These are phyloP conservation scores for Rattus rattus DNA, from an alignment of 2,113 vertebrate species.

Conservation along the genomic window DNA sequence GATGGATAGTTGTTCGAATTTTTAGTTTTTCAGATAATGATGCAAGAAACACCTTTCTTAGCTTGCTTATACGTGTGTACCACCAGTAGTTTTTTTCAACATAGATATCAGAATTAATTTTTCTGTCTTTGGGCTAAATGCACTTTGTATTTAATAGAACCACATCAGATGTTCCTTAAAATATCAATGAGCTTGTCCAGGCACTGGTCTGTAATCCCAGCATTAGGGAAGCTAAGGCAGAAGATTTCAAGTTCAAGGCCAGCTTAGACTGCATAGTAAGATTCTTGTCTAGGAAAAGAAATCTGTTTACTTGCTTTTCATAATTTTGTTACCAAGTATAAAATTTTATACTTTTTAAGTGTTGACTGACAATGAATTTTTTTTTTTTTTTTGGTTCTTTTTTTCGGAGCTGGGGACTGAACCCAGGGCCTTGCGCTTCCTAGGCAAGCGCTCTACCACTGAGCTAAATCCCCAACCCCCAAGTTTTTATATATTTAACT, in stretches of 20 bases:
- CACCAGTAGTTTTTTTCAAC: conserved; percentile 25
- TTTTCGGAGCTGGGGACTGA: no score
- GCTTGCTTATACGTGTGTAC: background rate
- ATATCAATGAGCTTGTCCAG: background rate
- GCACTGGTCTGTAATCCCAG: background rate
- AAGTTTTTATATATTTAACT: no score
- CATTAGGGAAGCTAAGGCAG: background rate
- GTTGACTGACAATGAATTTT: conserved; percentile 1
- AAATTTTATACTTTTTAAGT: background rate
- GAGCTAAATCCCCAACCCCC: no score
- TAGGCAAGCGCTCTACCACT: no score
- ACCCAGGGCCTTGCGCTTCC: no score
- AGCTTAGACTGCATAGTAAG: background rate
- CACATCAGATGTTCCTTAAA: background rate
- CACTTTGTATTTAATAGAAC: conserved; percentile 34
- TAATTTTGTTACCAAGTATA: conserved; percentile 21
- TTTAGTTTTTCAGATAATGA: conserved; percentile 20
- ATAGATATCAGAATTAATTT: conserved; percentile 6
- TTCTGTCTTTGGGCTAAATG: background rate
- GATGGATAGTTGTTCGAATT: background rate
- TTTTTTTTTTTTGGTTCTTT: no score
- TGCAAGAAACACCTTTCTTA: background rate
- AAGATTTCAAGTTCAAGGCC: background rate
- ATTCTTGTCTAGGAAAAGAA: background rate
- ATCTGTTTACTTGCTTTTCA: background rate